Evolutionary conservation across 2,797 vertebrate species (phyloP).

Genomic region (Cyprinella venusta): DNA sequence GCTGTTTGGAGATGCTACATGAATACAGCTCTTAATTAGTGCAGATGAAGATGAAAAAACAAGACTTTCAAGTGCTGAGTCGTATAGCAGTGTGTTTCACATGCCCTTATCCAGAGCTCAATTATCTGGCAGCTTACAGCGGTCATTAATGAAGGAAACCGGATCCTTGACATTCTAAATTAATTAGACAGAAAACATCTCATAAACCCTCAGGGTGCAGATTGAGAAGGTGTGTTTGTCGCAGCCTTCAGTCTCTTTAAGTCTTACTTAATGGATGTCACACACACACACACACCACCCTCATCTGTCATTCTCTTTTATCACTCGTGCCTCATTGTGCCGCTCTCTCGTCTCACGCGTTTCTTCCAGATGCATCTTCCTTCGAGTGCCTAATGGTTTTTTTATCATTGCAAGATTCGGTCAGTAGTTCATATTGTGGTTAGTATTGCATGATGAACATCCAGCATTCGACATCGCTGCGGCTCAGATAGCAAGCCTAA

Average conservation of each 20-base stretch:
- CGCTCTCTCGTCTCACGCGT: not conserved
- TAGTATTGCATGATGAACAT: not conserved
- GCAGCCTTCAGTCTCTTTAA: not conserved
- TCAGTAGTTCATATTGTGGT: not conserved
- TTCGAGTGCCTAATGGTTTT: constrained; percentile 5
- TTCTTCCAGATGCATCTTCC: not conserved
- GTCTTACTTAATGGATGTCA: not conserved
- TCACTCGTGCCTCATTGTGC: not conserved
- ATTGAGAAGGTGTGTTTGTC: constrained; percentile 9
- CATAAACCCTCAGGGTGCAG: constrained; percentile 52
- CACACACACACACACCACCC: not conserved
- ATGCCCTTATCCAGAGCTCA: constrained; percentile 70
- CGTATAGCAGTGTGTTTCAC: constrained; percentile 62
- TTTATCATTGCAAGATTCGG: not conserved
- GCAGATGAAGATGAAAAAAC: constrained; percentile 69
- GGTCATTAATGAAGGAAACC: constrained; percentile 72
- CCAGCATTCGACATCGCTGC: not conserved
- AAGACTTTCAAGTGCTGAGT: constrained; percentile 57
- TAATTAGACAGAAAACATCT: constrained; percentile 65
- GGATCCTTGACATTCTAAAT: constrained; percentile 61
- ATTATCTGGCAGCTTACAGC: constrained; percentile 77
- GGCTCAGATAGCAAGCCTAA: not conserved
- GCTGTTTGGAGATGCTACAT: constrained; percentile 59
- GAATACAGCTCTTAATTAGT: constrained; percentile 71
- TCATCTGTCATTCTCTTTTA: constrained; percentile 19